Percentiles rank a stretch among this genome's conserved stretches.
Evolutionary conservation across 2,888 invertebrate genomes (phyloP).

Genomic region (Lobophora halterata): DNA sequence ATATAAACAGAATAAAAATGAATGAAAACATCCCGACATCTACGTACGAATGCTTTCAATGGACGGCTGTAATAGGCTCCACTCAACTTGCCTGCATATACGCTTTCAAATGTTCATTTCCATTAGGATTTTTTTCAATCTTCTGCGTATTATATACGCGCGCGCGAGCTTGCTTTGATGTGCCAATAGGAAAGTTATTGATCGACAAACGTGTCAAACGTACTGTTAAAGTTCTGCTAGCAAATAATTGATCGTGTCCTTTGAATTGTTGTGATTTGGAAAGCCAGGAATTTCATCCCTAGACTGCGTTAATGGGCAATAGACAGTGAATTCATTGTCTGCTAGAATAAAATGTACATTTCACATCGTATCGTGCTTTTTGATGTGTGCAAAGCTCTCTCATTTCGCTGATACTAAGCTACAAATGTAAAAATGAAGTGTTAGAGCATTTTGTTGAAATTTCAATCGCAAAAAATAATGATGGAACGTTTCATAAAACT

Average conservation of each 20-base stretch:
- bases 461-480: not conserved
- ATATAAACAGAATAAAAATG: conserved; percentile 71
- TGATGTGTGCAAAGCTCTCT: too few species aligned
- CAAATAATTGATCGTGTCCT: conserved; percentile 19
- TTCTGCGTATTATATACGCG: conserved; percentile 29
- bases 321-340: conserved; percentile 9
- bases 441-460: too few species aligned
- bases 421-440: too few species aligned
- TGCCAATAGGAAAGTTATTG: conserved; percentile 33
- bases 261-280: too few species aligned
- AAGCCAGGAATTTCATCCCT: conserved; percentile 11
- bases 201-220: conserved; percentile 27
- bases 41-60: conserved; percentile 44
- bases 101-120: conserved; percentile 46
- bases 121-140: conserved; percentile 45
- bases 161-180: conserved; percentile 29
- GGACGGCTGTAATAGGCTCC: conserved; percentile 45
- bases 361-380: too few species aligned
- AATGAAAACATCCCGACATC: conserved; percentile 51
- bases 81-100: conserved; percentile 39
- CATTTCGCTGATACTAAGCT: too few species aligned
- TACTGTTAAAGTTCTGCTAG: conserved; percentile 29
- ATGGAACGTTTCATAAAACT: not conserved
- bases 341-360: too few species aligned
- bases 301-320: too few species aligned